A percentile compares a stretch with the other conserved stretches of the same genome.
These are phyloP conservation scores for Tor tambroides DNA, from an alignment of 2,113 vertebrate genomes.

Conservation along the genomic window DNA sequence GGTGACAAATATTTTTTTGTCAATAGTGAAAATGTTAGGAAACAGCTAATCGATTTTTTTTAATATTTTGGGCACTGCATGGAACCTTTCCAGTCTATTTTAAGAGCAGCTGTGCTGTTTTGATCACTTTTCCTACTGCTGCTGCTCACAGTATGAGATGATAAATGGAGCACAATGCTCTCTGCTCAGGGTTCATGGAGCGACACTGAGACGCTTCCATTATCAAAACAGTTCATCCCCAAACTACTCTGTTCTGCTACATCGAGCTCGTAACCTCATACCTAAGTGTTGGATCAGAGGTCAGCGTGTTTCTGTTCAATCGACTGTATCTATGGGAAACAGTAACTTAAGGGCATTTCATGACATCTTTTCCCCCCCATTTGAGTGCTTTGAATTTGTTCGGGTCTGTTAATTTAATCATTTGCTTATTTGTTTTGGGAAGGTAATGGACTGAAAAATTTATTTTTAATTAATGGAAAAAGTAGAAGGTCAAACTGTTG, in stretches of 20 bases:
- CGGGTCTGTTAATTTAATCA: slow-evolving; percentile 12
- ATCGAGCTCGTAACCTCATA: slow-evolving; percentile 22
- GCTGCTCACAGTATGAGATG: slow-evolving; percentile 28
- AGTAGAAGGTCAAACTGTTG: background rate
- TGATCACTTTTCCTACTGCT: background rate
- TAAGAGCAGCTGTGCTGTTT: slow-evolving; percentile 9
- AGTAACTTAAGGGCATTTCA: background rate
- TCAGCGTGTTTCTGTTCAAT: background rate
- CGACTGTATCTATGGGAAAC: background rate
- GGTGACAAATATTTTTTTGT: no score
- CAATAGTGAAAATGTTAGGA: background rate
- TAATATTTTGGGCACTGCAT: background rate
- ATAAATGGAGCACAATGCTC: slow-evolving; percentile 30
- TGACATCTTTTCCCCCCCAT: background rate
- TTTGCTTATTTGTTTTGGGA: background rate
- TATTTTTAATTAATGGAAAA: slow-evolving; percentile 20
- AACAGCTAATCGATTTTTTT: background rate
- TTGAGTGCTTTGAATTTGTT: background rate
- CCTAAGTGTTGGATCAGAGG: slow-evolving; percentile 16
- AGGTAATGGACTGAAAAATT: slow-evolving; percentile 3
- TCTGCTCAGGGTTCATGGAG: slow-evolving; percentile 10
- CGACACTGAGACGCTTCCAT: slow-evolving; percentile 23
- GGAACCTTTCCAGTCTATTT: background rate
- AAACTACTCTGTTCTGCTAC: slow-evolving; percentile 18
- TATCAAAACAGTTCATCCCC: slow-evolving; percentile 19